Conservation (phyloP, 1,140 invertebrate genomes). For the Papilio polytes region DNA sequence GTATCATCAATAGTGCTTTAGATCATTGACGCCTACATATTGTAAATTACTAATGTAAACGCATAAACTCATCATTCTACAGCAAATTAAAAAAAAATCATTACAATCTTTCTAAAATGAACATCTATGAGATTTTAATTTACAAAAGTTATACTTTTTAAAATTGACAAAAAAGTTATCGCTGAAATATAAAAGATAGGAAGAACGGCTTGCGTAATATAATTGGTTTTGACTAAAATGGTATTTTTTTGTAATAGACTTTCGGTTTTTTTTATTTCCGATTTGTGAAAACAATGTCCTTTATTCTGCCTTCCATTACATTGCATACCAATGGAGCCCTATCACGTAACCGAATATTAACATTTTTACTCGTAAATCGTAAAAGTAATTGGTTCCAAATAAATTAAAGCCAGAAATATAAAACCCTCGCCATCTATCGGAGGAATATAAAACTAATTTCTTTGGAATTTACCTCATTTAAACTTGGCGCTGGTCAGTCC, state of each 20-base stretch:
- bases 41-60: neutral
- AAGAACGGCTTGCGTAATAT: too few relatives aligned
- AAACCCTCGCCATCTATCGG: too few relatives aligned
- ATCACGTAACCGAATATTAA: neutral
- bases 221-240: neutral
- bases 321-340: neutral
- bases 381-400: neutral
- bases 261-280: neutral
- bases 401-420: too few relatives aligned
- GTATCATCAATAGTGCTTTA: neutral
- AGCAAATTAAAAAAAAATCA: neutral
- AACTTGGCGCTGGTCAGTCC: too few relatives aligned
- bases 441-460: too few relatives aligned
- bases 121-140: neutral
- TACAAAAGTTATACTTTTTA: too few relatives aligned
- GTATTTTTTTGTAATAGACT: neutral
- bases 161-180: too few relatives aligned
- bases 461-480: too few relatives aligned
- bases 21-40: neutral
- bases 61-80: neutral
- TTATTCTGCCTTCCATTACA: neutral
- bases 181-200: too few relatives aligned
- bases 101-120: neutral
- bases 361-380: neutral
- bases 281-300: neutral